These are phyloP conservation scores for Chamaetylas fuelleborni DNA, from an alignment of 2,113 vertebrate genomes.

Conservation along the genomic window DNA sequence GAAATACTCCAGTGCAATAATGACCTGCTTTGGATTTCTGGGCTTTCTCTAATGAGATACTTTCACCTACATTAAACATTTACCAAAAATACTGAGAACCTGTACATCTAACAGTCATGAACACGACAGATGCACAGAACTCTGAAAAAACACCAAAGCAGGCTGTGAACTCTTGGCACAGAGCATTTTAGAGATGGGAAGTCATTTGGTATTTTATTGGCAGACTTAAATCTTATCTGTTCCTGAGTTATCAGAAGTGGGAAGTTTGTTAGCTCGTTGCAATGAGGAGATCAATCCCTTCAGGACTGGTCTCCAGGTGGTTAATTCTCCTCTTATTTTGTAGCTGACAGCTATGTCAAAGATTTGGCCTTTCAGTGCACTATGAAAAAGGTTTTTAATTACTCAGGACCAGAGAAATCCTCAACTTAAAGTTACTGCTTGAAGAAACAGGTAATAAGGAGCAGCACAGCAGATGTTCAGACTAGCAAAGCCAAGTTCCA, in stretches of 20 bases:
- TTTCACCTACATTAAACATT: background rate
- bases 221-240: background rate
- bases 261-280: background rate
- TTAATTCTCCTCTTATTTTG: background rate
- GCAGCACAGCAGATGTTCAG: background rate
- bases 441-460: background rate
- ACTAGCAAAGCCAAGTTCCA: background rate
- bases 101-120: background rate
- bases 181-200: background rate
- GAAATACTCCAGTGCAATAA: background rate
- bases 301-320: background rate
- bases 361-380: background rate
- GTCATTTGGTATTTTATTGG: background rate
- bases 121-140: background rate
- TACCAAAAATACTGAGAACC: background rate
- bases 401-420: background rate
- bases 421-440: background rate
- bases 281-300: background rate
- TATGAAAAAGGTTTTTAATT: background rate
- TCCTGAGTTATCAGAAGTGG: slow-evolving; percentile 34
- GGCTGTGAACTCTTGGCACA: background rate
- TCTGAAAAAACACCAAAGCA: background rate
- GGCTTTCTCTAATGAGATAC: background rate
- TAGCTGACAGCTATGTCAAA: background rate
- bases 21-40: background rate